Evolutionary conservation across 2,113 vertebrate genomes (phyloP).

Genomic region (Vanacampus margaritifer): DNA sequence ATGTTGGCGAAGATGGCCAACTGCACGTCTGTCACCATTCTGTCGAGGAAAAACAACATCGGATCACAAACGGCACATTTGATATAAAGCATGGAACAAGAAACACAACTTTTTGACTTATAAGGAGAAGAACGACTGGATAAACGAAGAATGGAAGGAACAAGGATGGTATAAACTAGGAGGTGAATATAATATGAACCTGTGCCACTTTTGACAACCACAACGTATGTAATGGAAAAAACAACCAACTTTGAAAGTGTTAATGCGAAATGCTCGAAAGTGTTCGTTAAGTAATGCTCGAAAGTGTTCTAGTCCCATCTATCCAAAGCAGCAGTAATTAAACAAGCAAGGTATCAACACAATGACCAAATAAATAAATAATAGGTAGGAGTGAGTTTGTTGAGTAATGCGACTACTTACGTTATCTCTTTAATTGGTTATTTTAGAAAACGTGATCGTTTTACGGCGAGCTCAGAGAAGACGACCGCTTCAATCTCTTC

Average conservation of each 20-base stretch:
- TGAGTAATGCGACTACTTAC: background rate
- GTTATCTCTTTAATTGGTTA: background rate
- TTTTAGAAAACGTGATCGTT: background rate
- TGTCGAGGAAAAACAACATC: slow-evolving; percentile 35
- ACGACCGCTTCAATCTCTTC: background rate
- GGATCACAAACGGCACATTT: background rate
- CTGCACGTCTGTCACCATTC: slow-evolving; percentile 97
- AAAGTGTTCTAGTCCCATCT: background rate
- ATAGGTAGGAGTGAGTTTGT: background rate
- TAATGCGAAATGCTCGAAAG: background rate
- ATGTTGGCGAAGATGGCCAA: slow-evolving; percentile 98
- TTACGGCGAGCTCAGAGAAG: background rate
- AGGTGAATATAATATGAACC: too few species aligned
- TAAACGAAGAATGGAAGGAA: too few species aligned
- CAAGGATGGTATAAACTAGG: too few species aligned
- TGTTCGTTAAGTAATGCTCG: slow-evolving; percentile 11
- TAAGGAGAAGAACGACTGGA: too few species aligned
- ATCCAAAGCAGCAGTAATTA: background rate
- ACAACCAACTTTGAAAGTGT: too few species aligned
- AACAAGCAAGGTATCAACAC: background rate
- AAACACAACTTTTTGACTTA: background rate
- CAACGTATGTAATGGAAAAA: too few species aligned
- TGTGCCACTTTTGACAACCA: too few species aligned
- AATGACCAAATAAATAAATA: background rate
- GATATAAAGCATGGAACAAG: background rate